A percentile compares a stretch with the other conserved stretches of the same genome.
phyloP scores from a whole-genome alignment of 2,888 invertebrate genomes.

The Aspidapion aeneum region DNA sequence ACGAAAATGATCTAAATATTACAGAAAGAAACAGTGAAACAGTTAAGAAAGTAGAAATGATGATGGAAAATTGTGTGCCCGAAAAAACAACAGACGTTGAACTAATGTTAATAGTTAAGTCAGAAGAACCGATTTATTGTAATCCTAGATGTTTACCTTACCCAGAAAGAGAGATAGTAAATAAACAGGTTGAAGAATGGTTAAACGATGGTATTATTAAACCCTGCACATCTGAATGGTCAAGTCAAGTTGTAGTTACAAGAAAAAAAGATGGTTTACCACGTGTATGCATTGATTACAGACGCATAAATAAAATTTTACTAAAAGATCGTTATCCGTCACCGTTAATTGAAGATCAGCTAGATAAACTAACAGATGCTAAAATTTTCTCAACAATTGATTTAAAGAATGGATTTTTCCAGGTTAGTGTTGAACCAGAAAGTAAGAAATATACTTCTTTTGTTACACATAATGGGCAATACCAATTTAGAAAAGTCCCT shows the following conservation, averaged over 20 bases:
- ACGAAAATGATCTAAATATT: background rate
- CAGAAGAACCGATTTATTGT: slow-evolving; percentile 6
- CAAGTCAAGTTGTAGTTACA: slow-evolving; percentile 19
- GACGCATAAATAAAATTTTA: slow-evolving; percentile 20
- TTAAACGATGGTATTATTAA: slow-evolving; percentile 16
- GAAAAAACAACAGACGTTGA: slow-evolving; percentile 14
- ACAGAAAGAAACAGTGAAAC: slow-evolving; percentile 1
- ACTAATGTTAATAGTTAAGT: slow-evolving; percentile 20
- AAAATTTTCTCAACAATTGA: slow-evolving; percentile 34
- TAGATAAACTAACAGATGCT: slow-evolving; percentile 32
- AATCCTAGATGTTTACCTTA: slow-evolving; percentile 1
- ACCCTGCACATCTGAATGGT: slow-evolving; percentile 21
- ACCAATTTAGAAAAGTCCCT: slow-evolving; percentile 42
- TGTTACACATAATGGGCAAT: slow-evolving; percentile 41
- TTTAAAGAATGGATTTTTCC: slow-evolving; percentile 41
- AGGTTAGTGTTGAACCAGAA: slow-evolving; percentile 11
- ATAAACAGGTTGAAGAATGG: slow-evolving; percentile 25
- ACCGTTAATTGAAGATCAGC: slow-evolving; percentile 32
- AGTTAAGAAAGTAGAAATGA: background rate
- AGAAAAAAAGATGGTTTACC: slow-evolving; percentile 22
- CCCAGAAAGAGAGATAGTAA: slow-evolving; percentile 20
- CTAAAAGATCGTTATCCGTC: slow-evolving; percentile 32
- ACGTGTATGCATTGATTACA: slow-evolving; percentile 12
- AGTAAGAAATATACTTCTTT: slow-evolving; percentile 40
- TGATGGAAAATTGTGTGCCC: slow-evolving; percentile 13